Conservation (phyloP, 2,113 vertebrate species). For the Dasypus novemcinctus region DNA sequence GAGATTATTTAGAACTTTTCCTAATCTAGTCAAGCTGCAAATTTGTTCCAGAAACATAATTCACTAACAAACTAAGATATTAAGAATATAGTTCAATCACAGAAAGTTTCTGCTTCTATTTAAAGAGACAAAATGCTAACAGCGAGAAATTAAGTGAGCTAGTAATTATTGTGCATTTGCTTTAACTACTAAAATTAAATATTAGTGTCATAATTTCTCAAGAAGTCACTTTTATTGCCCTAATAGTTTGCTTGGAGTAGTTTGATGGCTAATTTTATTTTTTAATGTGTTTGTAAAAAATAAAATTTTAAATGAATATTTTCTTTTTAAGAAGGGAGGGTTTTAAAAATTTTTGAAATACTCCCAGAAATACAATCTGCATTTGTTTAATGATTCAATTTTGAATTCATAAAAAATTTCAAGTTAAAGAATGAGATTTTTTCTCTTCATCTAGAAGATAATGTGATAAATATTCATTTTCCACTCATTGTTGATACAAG, state of each 20-base stretch:
- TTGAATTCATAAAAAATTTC: conserved; percentile 71
- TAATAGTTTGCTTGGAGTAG: not conserved
- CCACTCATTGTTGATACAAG: conserved; percentile 75
- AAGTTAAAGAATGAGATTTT: conserved; percentile 57
- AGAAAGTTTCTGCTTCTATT: not conserved
- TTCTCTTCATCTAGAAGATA: conserved; percentile 56
- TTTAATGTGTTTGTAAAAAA: not conserved
- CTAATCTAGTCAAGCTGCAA: not conserved
- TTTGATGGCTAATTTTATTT: conserved; percentile 31
- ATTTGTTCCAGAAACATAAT: not conserved
- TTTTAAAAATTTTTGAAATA: conserved; percentile 65
- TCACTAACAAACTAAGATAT: not conserved
- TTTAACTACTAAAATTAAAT: not conserved
- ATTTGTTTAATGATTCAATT: conserved; percentile 65
- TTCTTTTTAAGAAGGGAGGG: not conserved
- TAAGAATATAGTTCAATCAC: not conserved
- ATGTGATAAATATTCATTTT: conserved; percentile 76
- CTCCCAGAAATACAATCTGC: conserved; percentile 54
- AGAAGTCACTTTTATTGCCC: not conserved
- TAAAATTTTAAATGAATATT: not conserved
- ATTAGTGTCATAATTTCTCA: not conserved
- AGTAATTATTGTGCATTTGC: not conserved
- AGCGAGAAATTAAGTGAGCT: not conserved
- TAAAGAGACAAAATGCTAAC: not conserved
- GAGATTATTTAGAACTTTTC: not conserved